Conservation (phyloP, 2,888 invertebrate genomes). For the Merodon equestris region DNA sequence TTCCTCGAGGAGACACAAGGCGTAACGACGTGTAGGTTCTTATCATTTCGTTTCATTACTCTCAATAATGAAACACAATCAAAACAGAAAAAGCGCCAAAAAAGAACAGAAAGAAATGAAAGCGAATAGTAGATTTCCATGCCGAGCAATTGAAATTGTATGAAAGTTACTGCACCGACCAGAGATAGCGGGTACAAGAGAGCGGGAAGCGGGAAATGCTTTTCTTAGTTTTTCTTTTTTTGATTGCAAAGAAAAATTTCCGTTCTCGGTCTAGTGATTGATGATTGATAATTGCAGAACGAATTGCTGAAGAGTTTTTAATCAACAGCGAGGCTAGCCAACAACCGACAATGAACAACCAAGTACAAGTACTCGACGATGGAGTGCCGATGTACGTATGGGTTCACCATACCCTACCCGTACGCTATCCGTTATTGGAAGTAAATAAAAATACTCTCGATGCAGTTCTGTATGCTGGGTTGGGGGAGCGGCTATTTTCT, state of each 20-base stretch:
- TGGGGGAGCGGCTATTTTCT: too few species aligned
- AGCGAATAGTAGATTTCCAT: slow-evolving; percentile 23
- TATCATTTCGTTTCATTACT: not conserved
- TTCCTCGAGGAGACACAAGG: slow-evolving; percentile 16
- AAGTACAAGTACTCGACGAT: too few species aligned
- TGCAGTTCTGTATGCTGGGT: too few species aligned
- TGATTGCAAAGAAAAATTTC: slow-evolving; percentile 32
- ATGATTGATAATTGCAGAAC: slow-evolving; percentile 52
- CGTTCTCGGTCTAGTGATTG: slow-evolving; percentile 44
- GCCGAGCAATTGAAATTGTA: slow-evolving; percentile 17
- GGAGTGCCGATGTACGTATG: too few species aligned
- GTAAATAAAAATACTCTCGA: too few species aligned
- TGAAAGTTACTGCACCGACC: slow-evolving; percentile 37
- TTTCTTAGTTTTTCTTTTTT: slow-evolving; percentile 9
- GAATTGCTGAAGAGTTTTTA: slow-evolving; percentile 54
- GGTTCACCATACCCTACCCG: too few species aligned
- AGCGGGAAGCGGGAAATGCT: too few species aligned
- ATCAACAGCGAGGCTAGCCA: slow-evolving; percentile 32
- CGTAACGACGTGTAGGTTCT: slow-evolving; percentile 18
- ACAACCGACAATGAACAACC: too few species aligned
- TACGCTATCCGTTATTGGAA: too few species aligned
- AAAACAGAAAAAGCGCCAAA: too few species aligned
- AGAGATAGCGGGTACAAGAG: not conserved
- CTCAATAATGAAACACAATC: not conserved
- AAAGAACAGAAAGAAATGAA: too few species aligned